These are phyloP conservation scores for Metacarcinus magister DNA, from an alignment of 2,888 invertebrate genomes.

Conservation along the genomic window DNA sequence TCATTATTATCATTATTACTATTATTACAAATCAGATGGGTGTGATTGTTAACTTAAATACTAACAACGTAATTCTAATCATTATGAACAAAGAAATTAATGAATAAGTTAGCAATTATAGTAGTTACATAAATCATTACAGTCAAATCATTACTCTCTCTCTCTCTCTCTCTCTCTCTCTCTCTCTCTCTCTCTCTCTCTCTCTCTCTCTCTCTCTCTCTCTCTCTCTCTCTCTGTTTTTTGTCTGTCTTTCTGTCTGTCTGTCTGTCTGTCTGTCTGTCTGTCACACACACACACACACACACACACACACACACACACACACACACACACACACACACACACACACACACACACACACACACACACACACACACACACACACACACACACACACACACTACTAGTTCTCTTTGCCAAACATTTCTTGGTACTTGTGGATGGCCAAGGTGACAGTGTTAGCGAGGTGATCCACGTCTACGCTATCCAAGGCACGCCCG, in stretches of 20 bases:
- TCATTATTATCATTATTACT: background rate
- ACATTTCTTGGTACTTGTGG: slow-evolving; percentile 64
- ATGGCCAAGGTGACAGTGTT: slow-evolving; percentile 67
- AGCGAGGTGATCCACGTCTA: slow-evolving; percentile 71
- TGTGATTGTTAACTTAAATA: too few species aligned
- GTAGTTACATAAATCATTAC: too few species aligned
- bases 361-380: background rate
- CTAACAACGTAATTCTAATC: too few species aligned
- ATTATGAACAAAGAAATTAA: too few species aligned
- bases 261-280: background rate
- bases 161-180: slow-evolving; percentile 53
- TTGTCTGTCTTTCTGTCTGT: background rate
- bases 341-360: background rate
- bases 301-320: too few species aligned
- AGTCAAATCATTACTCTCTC: background rate
- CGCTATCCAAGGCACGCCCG: slow-evolving; percentile 57
- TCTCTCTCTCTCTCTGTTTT: background rate
- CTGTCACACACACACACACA: too few species aligned
- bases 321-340: too few species aligned
- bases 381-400: background rate
- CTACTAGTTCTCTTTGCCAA: background rate
- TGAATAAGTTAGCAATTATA: too few species aligned
- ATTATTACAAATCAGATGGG: background rate
- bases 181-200: slow-evolving; percentile 9
- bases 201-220: background rate